These are phyloP conservation scores for Rhyacichthys aspro DNA, from an alignment of 2,797 vertebrate species.

Conservation along the genomic window DNA sequence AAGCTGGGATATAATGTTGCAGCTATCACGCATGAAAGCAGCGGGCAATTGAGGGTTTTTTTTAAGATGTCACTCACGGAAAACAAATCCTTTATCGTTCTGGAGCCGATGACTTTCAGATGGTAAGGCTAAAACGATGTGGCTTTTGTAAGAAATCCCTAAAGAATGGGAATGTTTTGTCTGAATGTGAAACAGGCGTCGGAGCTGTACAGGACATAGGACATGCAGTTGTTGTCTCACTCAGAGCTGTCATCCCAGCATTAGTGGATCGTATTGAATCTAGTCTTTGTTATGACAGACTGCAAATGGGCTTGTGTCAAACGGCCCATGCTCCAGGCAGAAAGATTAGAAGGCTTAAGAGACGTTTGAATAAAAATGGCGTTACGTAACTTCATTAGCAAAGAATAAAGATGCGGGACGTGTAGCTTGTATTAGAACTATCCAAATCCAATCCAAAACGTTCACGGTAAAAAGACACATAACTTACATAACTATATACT, in stretches of 20 bases:
- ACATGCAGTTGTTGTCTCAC: constrained; percentile 52
- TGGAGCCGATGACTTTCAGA: constrained; percentile 53
- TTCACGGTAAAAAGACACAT: too few relatives aligned
- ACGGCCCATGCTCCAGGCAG: constrained; percentile 19
- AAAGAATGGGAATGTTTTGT: constrained; percentile 40
- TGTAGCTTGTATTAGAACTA: too few relatives aligned
- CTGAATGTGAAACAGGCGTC: constrained; percentile 21
- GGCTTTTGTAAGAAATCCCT: constrained; percentile 36
- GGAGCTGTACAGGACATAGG: constrained; percentile 13
- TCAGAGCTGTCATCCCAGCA: constrained; percentile 53
- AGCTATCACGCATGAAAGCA: constrained; percentile 27
- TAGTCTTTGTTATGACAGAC: constrained; percentile 45
- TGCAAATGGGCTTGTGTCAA: constrained; percentile 33
- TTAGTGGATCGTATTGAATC: constrained; percentile 28
- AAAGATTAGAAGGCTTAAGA: constrained; percentile 21
- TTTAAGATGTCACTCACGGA: constrained; percentile 40
- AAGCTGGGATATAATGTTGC: constrained; percentile 30
- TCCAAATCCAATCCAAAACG: too few relatives aligned
- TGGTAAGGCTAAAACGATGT: constrained; percentile 43
- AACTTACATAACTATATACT: too few relatives aligned
- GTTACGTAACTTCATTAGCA: constrained; percentile 7
- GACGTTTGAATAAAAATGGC: constrained; percentile 15
- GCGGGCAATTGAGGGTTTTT: constrained; percentile 6
- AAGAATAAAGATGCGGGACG: neutral
- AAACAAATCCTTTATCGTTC: constrained; percentile 37